A percentile compares a stretch with the other conserved stretches of the same genome.
Evolutionary conservation across 2,888 invertebrate genomes (phyloP).

Genomic region (Tuta absoluta): DNA sequence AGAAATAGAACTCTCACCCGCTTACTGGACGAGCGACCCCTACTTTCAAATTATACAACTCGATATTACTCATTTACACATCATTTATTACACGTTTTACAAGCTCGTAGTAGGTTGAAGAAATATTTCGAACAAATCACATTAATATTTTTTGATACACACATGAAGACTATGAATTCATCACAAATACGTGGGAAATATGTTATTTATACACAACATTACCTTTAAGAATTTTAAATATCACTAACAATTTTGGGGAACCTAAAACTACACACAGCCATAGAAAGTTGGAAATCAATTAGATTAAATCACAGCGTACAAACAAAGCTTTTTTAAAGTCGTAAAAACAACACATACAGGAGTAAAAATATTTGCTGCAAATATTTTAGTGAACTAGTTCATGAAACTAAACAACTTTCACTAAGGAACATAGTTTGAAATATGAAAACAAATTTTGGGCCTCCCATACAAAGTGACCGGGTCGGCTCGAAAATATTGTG

Average conservation of each 20-base stretch:
- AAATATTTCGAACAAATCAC: slow-evolving; percentile 1
- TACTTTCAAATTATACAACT: slow-evolving; percentile 40
- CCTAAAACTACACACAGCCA: slow-evolving; percentile 16
- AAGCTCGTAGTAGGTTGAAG: slow-evolving; percentile 36
- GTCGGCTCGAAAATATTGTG: no score
- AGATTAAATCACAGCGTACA: slow-evolving; percentile 1
- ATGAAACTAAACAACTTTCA: no score
- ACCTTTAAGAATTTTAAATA: background rate
- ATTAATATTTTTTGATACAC: background rate
- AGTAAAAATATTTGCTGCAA: no score
- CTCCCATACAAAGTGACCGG: no score
- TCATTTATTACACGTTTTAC: slow-evolving; percentile 51
- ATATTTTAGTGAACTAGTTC: no score
- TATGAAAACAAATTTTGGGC: no score
- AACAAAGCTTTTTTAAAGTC: background rate
- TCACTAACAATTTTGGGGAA: background rate
- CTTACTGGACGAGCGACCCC: slow-evolving; percentile 3
- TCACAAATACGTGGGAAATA: slow-evolving; percentile 13
- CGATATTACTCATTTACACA: slow-evolving; percentile 45
- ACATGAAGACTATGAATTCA: slow-evolving; percentile 10
- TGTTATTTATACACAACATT: background rate
- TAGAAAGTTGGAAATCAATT: slow-evolving; percentile 1
- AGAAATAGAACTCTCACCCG: slow-evolving; percentile 15
- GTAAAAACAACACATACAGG: background rate
- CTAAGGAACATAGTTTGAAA: no score